Percentiles rank a stretch among this genome's conserved stretches.
Evolutionary conservation across 1,140 invertebrate genomes (phyloP).

Genomic region (Mactra quadrangularis): DNA sequence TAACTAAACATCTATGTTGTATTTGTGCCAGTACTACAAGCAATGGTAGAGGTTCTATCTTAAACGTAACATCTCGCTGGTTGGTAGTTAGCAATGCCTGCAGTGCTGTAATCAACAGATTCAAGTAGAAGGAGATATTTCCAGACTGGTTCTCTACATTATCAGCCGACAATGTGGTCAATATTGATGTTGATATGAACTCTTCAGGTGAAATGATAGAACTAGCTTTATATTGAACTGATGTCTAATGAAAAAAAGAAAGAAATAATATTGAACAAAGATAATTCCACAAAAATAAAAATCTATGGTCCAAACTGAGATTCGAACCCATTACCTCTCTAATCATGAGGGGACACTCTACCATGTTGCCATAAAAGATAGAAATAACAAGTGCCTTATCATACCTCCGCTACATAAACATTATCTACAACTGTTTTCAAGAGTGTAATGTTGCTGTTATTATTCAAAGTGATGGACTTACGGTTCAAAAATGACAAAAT

Average conservation of each 20-base stretch:
- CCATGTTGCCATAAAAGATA: too few species aligned
- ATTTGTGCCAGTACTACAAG: conserved; percentile 14
- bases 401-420: too few species aligned
- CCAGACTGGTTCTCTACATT: background rate
- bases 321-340: too few species aligned
- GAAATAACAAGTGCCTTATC: too few species aligned
- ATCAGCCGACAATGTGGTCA: background rate
- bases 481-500: too few species aligned
- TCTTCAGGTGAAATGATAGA: background rate
- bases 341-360: too few species aligned
- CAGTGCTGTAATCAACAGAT: conserved; percentile 3
- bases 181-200: conserved; percentile 1
- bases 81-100: background rate
- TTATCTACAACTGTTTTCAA: too few species aligned
- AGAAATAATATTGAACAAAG: conserved; percentile 1
- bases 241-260: background rate
- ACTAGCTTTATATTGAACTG: background rate
- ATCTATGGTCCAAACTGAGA: too few species aligned
- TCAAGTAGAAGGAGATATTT: conserved; percentile 1
- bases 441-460: too few species aligned
- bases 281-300: too few species aligned
- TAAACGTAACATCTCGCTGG: too few species aligned
- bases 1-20: conserved; percentile 10
- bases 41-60: conserved; percentile 36
- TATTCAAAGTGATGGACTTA: too few species aligned